Base-by-base conservation (phyloP, 2,888 invertebrate species). In the Hydraecia micacea region DNA sequence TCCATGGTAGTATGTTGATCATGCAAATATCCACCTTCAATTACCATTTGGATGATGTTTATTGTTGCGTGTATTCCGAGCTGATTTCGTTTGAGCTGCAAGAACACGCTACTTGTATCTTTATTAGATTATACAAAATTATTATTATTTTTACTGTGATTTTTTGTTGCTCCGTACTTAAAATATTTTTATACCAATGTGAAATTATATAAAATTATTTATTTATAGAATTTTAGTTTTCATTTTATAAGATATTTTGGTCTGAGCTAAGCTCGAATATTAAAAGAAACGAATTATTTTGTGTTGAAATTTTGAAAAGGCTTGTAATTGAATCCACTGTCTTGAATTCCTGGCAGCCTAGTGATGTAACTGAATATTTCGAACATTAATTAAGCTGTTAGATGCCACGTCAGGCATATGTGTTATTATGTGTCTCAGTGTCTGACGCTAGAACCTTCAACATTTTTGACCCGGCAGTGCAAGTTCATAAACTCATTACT, bases 261-360 rank as follows among this genome's bases (percentile, higher is more conserved):
- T 83, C 52, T 68, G 77, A 81, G 81, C 77, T 49, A 66, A 77
- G 71, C 80, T 84, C 72, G 72, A 84, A 81, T 84, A 65, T 68
- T 39, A 39, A 63, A 73, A 55, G 2, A 52, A 39, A 65, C 8
- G 21, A 39, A 75, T 65, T 39, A 58, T 62, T 52, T 39, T 58
- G 6, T 76, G 25, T 58, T 52, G 11, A 62, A 15, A 25, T 66
- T 60, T 39, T 18, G 0, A 15, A 58, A 69, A 80, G 52, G 28
- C 42, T 80, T 52, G 11, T 52, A 69, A 55, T 46, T 75, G 32
- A 66, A 66, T 13, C 46, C 62, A 15, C 21, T 55, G 55, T 49
- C 18, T 46, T 65, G 9, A 46, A 62, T 39, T 49, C 36, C 28
- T 69, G 11, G 28, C 15, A 49, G 42, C 2, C 42, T 32, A 52